phyloP scores from a whole-genome alignment of 2,113 vertebrate species.

The Cygnus atratus region DNA sequence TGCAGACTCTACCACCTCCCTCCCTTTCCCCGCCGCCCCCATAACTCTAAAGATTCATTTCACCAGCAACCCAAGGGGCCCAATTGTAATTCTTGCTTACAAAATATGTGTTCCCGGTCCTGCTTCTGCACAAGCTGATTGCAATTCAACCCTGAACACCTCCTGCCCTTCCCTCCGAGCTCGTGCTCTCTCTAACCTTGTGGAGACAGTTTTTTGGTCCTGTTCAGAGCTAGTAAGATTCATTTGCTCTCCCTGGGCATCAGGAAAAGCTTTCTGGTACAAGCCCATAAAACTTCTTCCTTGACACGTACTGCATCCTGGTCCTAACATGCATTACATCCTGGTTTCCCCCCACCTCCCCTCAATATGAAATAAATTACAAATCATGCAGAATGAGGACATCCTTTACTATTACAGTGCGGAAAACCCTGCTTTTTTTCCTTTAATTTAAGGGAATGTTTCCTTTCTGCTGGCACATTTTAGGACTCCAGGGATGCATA shows the following conservation, averaged over 20 bases:
- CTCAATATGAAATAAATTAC: not conserved
- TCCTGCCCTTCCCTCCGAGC: not conserved
- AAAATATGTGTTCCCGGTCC: not conserved
- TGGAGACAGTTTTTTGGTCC: not conserved
- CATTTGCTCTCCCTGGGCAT: not conserved
- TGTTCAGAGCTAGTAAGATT: not conserved
- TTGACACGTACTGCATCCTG: not conserved
- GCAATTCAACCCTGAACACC: not conserved
- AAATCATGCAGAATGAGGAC: not conserved
- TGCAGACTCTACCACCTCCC: not conserved
- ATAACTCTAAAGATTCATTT: not conserved
- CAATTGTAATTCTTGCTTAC: not conserved
- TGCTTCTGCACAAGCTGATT: not conserved
- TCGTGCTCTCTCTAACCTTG: accelerated
- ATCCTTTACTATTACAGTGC: not conserved
- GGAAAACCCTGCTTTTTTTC: not conserved
- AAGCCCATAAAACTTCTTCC: not conserved
- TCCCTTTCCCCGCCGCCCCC: no score
- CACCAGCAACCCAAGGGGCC: not conserved
- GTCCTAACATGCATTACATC: not conserved
- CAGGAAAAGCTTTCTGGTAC: not conserved
- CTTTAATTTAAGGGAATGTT: not conserved
- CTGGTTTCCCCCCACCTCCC: not conserved
- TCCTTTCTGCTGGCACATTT: not conserved
- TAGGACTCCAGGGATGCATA: not conserved